Conservation (phyloP, 2,888 invertebrate species). For the Oscheius onirici region DNA sequence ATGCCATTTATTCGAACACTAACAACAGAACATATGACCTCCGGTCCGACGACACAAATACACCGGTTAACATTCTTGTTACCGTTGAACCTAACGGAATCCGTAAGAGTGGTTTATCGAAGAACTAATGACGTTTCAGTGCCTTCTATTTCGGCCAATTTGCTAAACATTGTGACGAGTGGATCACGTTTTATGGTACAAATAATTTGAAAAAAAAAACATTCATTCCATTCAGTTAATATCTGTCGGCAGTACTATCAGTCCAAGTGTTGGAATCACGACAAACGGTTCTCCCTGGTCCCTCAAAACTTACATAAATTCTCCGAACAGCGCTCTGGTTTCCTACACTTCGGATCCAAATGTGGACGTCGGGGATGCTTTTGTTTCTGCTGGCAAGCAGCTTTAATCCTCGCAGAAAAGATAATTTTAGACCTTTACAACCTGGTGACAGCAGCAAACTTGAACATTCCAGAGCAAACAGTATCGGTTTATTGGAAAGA, state of each 20-base stretch:
- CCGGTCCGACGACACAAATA: neutral
- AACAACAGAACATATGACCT: neutral
- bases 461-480: neutral
- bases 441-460: neutral
- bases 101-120: neutral
- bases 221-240: neutral
- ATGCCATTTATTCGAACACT: neutral
- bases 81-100: constrained; percentile 8
- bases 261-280: neutral
- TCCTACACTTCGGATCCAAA: neutral
- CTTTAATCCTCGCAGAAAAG: neutral
- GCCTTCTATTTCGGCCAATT: neutral
- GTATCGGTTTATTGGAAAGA: neutral
- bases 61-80: neutral
- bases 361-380: constrained; percentile 4
- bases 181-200: neutral
- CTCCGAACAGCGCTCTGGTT: neutral
- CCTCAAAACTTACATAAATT: neutral
- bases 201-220: neutral
- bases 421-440: neutral
- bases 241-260: neutral
- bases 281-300: neutral
- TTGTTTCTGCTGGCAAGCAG: neutral
- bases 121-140: neutral
- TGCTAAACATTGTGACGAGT: neutral